phyloP scores from a whole-genome alignment of 2,797 vertebrate genomes.

The Eulemur coronatus region DNA sequence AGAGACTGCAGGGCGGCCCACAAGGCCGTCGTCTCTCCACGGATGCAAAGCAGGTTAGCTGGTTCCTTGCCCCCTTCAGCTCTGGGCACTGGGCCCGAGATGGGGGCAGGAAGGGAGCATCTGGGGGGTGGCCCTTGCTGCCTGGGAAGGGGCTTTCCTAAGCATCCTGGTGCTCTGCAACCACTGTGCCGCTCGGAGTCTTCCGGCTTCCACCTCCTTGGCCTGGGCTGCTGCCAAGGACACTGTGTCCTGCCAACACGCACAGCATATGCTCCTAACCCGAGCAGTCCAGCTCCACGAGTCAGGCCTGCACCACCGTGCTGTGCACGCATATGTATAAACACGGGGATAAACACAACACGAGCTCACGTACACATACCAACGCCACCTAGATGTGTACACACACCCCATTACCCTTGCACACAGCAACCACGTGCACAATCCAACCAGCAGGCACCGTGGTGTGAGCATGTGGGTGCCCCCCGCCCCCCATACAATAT shows the following conservation, averaged over 20 bases:
- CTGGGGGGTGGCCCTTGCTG: accelerated
- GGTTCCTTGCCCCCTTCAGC: neutral
- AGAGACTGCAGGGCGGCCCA: neutral
- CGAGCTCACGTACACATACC: accelerated
- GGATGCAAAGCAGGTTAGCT: neutral
- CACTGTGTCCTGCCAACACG: neutral
- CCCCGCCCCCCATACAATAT: accelerated
- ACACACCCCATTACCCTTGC: accelerated
- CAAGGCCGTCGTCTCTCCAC: neutral
- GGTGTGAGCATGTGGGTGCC: accelerated
- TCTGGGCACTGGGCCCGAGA: accelerated
- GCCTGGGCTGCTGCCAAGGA: constrained; percentile 56
- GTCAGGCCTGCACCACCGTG: neutral
- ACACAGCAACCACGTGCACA: accelerated
- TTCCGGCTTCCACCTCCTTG: neutral
- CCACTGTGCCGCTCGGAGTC: neutral
- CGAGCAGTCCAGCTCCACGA: neutral
- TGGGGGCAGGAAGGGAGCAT: neutral
- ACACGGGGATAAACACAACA: accelerated
- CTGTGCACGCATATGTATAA: neutral
- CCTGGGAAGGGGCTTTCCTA: neutral
- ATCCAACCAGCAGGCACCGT: neutral
- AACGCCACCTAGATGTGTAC: accelerated
- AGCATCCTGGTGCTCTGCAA: neutral
- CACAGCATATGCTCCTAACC: constrained; percentile 29